Base-by-base conservation (phyloP, 2,797 vertebrate species). In the Moxostoma hubbsi region DNA sequence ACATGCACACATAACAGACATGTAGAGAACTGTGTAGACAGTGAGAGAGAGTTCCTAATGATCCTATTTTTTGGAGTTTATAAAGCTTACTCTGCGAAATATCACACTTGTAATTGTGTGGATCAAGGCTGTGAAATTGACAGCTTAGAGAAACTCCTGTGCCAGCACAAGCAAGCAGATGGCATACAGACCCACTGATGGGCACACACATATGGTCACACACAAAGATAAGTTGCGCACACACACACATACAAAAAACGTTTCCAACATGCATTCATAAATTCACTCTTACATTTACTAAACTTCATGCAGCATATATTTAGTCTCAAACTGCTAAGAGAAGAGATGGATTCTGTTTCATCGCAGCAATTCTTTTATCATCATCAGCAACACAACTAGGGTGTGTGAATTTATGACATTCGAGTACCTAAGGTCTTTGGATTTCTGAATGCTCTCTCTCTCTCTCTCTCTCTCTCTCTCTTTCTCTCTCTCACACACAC, bases 131-230 rank as follows among this genome's bases (percentile, higher is more conserved):
- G 75, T 82, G 76, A 78, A 79, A 62, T 74, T 88, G 89, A 90
- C 87, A 90, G 89, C 88, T 86, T 87, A 80, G 85, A 86, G 90
- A 91, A 91, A 86, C 86, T 86, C 89, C 90, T 90, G 90, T 90
- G 87, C 85, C 89, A 91, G 90, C 91, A 90, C 87, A 90, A 91
- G 91, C 87, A 89, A 89, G 82, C 93, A 93, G 92, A 93, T 93
- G 92, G 93, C 90, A 88, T 90, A 90, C 85, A 83, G 90, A 90
- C 90, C 89, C 89, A 91, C 92, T 91, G 93, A 92, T 90, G 90
- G 90, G 92, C 71, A 82, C 87, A 89, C 91, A 87, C 92, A 92
- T 93, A 93, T 92, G 92, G 91, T 86, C 45, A 72, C 57, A 61
- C n/a, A 16, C 79, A 73, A 68, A 70, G 66, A 79, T 46, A 77